Conservation (phyloP, 2,888 invertebrate genomes). For the Ecdyonurus torrentis region DNA sequence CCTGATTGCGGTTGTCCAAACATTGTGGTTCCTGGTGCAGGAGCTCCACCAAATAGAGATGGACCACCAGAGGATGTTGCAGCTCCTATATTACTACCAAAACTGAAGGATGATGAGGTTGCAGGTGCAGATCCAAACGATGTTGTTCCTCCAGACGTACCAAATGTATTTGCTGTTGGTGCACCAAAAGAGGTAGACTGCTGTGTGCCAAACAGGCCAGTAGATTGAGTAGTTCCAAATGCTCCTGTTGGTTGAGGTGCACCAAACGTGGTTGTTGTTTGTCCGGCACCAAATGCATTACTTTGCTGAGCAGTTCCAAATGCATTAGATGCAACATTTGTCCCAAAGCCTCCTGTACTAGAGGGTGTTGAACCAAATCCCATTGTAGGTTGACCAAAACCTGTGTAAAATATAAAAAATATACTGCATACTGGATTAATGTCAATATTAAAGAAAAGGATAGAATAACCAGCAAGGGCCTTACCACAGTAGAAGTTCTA, state of each 20-base stretch:
- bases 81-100: neutral
- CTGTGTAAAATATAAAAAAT: too few species aligned
- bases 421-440: neutral
- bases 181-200: neutral
- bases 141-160: neutral
- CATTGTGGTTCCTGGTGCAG: constrained; percentile 4
- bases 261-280: neutral
- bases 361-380: neutral
- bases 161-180: neutral
- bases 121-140: neutral
- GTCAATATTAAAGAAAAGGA: neutral
- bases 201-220: neutral
- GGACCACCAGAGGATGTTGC: neutral
- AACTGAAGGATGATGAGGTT: neutral
- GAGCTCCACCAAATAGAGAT: constrained; percentile 11
- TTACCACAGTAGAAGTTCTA: too few species aligned
- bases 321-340: neutral
- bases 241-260: neutral
- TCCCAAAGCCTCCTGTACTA: neutral
- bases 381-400: neutral
- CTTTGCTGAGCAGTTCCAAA: neutral
- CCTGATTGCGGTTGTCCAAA: constrained; percentile 7
- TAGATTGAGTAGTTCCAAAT: neutral
- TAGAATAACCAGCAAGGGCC: neutral
- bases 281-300: neutral